Percentiles rank a stretch among this genome's conserved stretches.
These are phyloP conservation scores for Caenorhabditis sp. DNA, from an alignment of 2,888 invertebrate species.

Conservation along the genomic window DNA sequence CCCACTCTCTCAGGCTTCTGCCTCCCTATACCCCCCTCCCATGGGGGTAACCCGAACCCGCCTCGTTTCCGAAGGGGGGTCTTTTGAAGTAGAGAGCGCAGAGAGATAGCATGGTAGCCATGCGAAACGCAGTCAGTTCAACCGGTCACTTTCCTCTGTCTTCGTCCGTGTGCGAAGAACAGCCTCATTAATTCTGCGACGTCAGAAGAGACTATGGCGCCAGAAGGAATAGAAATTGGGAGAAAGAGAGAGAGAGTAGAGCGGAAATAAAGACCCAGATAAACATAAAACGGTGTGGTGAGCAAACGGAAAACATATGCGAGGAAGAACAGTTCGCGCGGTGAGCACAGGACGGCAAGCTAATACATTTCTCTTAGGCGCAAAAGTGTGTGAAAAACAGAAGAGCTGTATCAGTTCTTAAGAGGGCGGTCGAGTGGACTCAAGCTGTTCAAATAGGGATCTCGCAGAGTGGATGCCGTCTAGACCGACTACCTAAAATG, in stretches of 20 bases:
- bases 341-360: not conserved
- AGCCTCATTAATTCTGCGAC: constrained; percentile 48
- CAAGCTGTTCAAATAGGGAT: constrained; percentile 18
- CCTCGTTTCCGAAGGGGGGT: constrained; percentile 43
- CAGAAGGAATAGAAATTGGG: not conserved
- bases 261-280: constrained; percentile 11
- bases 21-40: constrained; percentile 8
- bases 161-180: constrained; percentile 12
- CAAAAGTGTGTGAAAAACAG: not conserved
- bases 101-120: constrained; percentile 33
- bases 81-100: not conserved
- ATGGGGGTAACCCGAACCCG: constrained; percentile 60
- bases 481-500: not conserved
- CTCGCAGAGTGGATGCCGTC: not conserved
- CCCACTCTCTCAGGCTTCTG: constrained; percentile 30
- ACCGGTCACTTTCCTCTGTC: constrained; percentile 45
- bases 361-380: not conserved
- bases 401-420: constrained; percentile 19
- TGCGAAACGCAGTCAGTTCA: constrained; percentile 48
- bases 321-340: not conserved
- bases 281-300: constrained; percentile 11
- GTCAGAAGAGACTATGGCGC: constrained; percentile 1
- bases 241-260: constrained; percentile 29
- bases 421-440: not conserved
- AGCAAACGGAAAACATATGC: constrained; percentile 6